Conservation (phyloP, 2,113 vertebrate genomes). For the Podilymbus podiceps region DNA sequence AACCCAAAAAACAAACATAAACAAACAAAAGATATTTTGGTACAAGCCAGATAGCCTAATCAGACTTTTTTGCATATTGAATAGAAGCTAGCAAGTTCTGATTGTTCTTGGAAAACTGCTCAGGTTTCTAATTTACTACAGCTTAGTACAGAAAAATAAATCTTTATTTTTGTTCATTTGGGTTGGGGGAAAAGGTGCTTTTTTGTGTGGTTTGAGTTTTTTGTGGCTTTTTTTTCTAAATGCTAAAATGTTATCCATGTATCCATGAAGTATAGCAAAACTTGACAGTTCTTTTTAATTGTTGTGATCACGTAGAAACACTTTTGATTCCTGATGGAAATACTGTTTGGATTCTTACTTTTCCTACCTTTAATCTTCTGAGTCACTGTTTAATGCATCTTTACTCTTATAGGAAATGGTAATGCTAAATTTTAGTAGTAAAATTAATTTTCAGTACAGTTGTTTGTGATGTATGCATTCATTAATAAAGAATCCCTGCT, state of each 20-base stretch:
- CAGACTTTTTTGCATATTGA: background rate
- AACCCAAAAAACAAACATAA: too few species aligned
- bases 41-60: background rate
- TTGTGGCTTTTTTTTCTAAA: background rate
- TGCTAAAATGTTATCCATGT: background rate
- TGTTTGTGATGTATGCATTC: constrained; percentile 47
- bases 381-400: background rate
- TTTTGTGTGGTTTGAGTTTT: background rate
- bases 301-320: background rate
- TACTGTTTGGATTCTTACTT: background rate
- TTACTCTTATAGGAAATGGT: background rate
- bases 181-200: background rate
- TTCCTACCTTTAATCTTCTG: background rate
- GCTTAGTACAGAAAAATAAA: background rate
- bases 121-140: background rate
- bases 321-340: background rate
- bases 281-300: background rate
- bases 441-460: constrained; percentile 21
- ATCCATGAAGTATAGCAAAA: background rate
- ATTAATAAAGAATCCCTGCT: constrained; percentile 56
- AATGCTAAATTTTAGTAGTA: background rate
- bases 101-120: background rate
- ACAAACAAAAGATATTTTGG: too few species aligned
- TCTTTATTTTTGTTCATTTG: background rate
- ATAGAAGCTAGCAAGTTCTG: background rate